Evolutionary conservation across 2,888 invertebrate genomes (phyloP), one percentile per base, ranked within the genome.

Genomic region (Helobdella robusta): DNA sequence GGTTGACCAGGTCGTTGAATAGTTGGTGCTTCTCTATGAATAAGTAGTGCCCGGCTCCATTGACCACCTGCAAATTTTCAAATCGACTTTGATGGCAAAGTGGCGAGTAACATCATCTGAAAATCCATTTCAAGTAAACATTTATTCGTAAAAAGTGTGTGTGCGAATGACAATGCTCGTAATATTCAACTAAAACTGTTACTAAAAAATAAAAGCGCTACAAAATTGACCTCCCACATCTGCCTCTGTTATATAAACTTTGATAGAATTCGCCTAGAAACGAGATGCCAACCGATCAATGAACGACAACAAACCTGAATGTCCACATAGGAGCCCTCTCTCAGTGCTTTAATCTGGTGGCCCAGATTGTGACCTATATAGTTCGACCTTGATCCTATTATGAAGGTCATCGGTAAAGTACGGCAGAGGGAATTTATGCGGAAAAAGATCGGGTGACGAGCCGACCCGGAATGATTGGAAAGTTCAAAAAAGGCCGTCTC

Each of bases 301-400:
- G n/a, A n/a, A n/a, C n/a, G n/a, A 50, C 6, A 6, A 68, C 76
- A 75, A 78, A 89, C 89, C 83, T 89, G 86, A 30, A 90, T 85
- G 75, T 87, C 86, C 2, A 92, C 90, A 72, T 85, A 85, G 23
- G 86, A 85, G 5, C 81, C 78, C 54, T 81, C 78, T 62, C 91
- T 80, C 69, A 85, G 83, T 59, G 86, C 84, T 74, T 85, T 85
- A 50, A 93, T 85, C 72, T 86, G 85, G 71, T 88, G 86, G 0
- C 88, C 89, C 0, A 89, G 86, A 48, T 85, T 84, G 76, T 88
- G 88, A 79, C 94, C 92, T 59, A 95, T 87, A 95, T 95, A 97
- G 2, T 94, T 93, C 20, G 64, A 93, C 70, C 91, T 84, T 34
- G 89, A 87, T 1, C 97, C 97, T 78, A 91, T 94, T 65, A 94